These are phyloP conservation scores for Leucophenga montana DNA, from an alignment of 2,888 invertebrate species.

Conservation along the genomic window DNA sequence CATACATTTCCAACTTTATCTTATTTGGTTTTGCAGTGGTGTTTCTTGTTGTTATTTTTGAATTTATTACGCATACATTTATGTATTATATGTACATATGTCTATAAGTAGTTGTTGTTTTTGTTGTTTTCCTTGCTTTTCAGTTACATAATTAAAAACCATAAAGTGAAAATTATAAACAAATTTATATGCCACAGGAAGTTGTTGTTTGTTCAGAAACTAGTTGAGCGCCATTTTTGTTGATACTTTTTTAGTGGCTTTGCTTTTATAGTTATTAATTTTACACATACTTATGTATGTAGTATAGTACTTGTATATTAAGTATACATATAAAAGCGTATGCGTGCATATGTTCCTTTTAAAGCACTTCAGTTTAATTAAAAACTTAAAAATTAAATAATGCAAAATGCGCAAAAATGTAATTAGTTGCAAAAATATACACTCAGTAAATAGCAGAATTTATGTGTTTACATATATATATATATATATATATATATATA, in stretches of 20 bases:
- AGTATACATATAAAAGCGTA: too few relatives aligned
- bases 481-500: conserved; percentile 23
- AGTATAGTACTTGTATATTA: too few relatives aligned
- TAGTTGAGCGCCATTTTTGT: conserved; percentile 9
- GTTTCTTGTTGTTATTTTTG: background rate
- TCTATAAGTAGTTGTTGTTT: background rate
- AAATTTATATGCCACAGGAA: conserved; percentile 36
- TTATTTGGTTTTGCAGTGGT: background rate
- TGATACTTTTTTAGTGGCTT: background rate
- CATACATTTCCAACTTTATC: background rate
- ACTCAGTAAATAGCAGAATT: too few relatives aligned
- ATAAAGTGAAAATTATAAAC: conserved; percentile 64
- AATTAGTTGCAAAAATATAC: too few relatives aligned
- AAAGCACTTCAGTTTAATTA: background rate
- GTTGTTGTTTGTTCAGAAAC: conserved; percentile 17
- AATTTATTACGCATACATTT: background rate
- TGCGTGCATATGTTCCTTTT: background rate
- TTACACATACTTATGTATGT: too few relatives aligned
- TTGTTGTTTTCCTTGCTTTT: conserved; percentile 36
- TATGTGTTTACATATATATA: conserved; percentile 8
- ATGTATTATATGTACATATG: background rate
- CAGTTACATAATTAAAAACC: conserved; percentile 64
- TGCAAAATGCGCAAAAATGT: too few relatives aligned
- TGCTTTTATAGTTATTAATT: too few relatives aligned
- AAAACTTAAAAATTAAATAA: background rate